Percentiles rank a stretch among this genome's conserved stretches.
Conservation (phyloP, 2,888 invertebrate genomes). For the Dasysyrphus albostriatus region DNA sequence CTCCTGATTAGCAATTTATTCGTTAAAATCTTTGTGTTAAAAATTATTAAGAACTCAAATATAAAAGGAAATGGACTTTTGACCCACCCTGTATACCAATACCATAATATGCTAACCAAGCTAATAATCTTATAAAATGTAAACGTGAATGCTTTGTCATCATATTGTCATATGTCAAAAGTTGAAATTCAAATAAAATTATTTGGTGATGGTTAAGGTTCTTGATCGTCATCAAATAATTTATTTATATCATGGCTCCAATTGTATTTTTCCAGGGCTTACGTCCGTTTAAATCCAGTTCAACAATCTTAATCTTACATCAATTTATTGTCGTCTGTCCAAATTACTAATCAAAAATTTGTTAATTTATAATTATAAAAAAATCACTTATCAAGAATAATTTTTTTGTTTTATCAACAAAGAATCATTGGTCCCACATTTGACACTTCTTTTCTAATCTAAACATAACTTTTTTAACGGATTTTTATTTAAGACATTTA, state of each 20-base stretch:
- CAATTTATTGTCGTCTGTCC: background rate
- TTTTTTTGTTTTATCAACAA: background rate
- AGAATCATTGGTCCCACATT: background rate
- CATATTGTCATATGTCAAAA: too few relatives aligned
- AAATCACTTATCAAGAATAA: background rate
- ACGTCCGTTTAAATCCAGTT: slow-evolving; percentile 5
- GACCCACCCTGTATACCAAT: too few relatives aligned
- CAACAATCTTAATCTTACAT: background rate
- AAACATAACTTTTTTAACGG: background rate
- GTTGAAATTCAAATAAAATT: background rate
- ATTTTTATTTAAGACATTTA: background rate
- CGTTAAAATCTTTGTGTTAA: too few relatives aligned
- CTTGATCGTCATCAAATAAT: background rate
- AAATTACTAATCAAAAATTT: background rate
- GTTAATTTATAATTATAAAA: background rate
- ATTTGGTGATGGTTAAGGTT: background rate
- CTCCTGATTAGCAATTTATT: too few relatives aligned
- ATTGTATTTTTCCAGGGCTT: background rate
- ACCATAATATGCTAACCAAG: too few relatives aligned
- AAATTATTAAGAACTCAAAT: too few relatives aligned
- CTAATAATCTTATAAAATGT: too few relatives aligned
- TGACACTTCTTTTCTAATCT: background rate
- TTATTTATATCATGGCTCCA: background rate
- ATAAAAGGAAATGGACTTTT: too few relatives aligned
- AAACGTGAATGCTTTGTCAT: too few relatives aligned